These are phyloP conservation scores for Rhabdophis nuchalis DNA, from an alignment of 2,797 vertebrate genomes.

Conservation along the genomic window DNA sequence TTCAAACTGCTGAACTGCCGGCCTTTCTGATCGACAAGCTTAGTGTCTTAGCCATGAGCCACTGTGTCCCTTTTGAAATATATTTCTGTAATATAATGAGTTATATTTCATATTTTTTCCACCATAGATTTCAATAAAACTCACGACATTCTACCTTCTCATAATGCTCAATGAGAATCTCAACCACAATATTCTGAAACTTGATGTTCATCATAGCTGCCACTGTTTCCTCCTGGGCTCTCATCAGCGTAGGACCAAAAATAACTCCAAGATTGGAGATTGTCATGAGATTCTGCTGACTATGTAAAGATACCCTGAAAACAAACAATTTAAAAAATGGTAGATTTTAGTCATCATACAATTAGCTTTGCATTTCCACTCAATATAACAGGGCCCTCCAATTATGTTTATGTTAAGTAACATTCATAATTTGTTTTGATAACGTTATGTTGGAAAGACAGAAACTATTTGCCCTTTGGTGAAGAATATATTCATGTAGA, in stretches of 20 bases:
- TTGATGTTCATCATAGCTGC: constrained; percentile 99
- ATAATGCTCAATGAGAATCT: constrained; percentile 97
- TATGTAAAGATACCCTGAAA: constrained; percentile 90
- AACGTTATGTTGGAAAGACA: neutral
- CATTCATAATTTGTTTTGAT: neutral
- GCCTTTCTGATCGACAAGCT: too few species aligned
- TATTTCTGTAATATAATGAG: neutral
- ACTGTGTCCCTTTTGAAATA: too few species aligned
- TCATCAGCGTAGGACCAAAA: constrained; percentile 96
- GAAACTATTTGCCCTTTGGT: neutral
- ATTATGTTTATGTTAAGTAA: constrained; percentile 12
- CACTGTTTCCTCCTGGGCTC: constrained; percentile 96
- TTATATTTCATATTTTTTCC: neutral
- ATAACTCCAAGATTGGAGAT: constrained; percentile 97
- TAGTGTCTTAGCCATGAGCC: too few species aligned
- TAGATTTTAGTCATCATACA: constrained; percentile 6
- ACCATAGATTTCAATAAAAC: neutral
- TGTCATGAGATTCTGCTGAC: constrained; percentile 94
- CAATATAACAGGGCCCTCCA: neutral
- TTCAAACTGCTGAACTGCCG: too few species aligned
- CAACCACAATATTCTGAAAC: constrained; percentile 98
- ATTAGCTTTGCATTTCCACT: constrained; percentile 16
- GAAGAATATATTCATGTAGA: neutral
- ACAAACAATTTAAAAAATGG: constrained; percentile 42
- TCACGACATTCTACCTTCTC: constrained; percentile 77